phyloP scores from a whole-genome alignment of 1,140 invertebrate species.

The Himalopsyche phryganea region DNA sequence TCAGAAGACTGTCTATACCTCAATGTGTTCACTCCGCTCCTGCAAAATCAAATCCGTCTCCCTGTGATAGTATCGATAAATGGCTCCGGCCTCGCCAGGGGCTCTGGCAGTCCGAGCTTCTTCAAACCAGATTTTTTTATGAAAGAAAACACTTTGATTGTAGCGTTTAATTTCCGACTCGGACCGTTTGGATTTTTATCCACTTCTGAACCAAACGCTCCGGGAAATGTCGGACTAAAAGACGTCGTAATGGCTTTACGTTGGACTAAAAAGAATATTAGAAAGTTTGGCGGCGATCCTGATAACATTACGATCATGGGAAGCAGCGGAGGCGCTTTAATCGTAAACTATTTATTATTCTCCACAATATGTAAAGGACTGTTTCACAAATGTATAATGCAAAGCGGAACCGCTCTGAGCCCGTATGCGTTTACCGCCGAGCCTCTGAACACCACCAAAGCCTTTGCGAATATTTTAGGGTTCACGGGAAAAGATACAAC shows the following conservation, averaged over 20 bases:
- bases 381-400: slow-evolving; percentile 10
- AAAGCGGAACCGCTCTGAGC: slow-evolving; percentile 12
- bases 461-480: slow-evolving; percentile 5
- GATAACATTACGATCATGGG: slow-evolving; percentile 4
- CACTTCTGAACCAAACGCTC: background rate
- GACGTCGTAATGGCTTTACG: background rate
- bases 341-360: slow-evolving; percentile 4
- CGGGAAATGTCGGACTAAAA: slow-evolving; percentile 4
- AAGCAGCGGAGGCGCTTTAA: background rate
- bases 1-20: slow-evolving; percentile 2
- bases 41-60: background rate
- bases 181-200: slow-evolving; percentile 9
- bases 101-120: background rate
- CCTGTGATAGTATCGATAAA: background rate
- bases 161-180: slow-evolving; percentile 4
- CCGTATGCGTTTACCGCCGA: slow-evolving; percentile 17
- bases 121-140: background rate
- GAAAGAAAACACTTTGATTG: background rate
- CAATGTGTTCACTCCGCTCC: background rate
- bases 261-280: slow-evolving; percentile 5
- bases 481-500: background rate
- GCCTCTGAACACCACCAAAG: background rate
- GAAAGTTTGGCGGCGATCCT: slow-evolving; percentile 7
- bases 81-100: background rate
- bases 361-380: background rate